These are phyloP conservation scores for Penaeus vannamei DNA, from an alignment of 1,140 invertebrate genomes.

Conservation along the genomic window DNA sequence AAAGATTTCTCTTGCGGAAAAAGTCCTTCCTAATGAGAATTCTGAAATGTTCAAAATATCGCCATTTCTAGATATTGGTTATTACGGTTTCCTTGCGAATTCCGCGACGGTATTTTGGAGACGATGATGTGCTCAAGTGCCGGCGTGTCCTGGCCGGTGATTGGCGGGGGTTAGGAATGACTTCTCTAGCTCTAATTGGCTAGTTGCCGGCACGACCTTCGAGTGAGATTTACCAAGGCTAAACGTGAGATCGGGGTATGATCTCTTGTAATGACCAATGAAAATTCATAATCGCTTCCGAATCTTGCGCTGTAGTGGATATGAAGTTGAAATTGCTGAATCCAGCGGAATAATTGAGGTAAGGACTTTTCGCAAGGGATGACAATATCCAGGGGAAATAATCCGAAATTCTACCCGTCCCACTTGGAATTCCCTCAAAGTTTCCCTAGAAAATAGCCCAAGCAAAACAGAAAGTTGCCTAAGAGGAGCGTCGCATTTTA, in stretches of 20 bases:
- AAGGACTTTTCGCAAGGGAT: constrained; percentile 41
- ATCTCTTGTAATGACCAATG: constrained; percentile 61
- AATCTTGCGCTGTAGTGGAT: constrained; percentile 54
- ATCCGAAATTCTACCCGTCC: constrained; percentile 51
- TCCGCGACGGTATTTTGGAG: no score
- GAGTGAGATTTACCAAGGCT: constrained; percentile 45
- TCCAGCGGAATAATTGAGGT: constrained; percentile 47
- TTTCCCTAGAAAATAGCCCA: constrained; percentile 60
- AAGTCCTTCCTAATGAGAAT: constrained; percentile 65
- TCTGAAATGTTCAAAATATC: constrained; percentile 64
- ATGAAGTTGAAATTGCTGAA: constrained; percentile 59
- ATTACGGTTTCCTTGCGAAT: constrained; percentile 23
- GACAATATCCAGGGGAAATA: constrained; percentile 55
- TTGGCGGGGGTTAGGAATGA: constrained; percentile 43
- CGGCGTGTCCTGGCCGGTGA: constrained; percentile 39
- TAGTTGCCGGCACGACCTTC: constrained; percentile 49
- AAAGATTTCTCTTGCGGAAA: constrained; percentile 64
- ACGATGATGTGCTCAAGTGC: constrained; percentile 19
- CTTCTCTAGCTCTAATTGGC: constrained; percentile 58
- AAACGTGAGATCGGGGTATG: constrained; percentile 25
- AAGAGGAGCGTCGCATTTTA: constrained; percentile 63
- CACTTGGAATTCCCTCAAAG: constrained; percentile 33
- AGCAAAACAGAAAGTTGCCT: constrained; percentile 65
- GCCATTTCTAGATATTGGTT: constrained; percentile 62
- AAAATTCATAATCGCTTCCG: constrained; percentile 61